phyloP scores from a whole-genome alignment of 2,888 invertebrate species.

The Prosopocoilus inquinatus region DNA sequence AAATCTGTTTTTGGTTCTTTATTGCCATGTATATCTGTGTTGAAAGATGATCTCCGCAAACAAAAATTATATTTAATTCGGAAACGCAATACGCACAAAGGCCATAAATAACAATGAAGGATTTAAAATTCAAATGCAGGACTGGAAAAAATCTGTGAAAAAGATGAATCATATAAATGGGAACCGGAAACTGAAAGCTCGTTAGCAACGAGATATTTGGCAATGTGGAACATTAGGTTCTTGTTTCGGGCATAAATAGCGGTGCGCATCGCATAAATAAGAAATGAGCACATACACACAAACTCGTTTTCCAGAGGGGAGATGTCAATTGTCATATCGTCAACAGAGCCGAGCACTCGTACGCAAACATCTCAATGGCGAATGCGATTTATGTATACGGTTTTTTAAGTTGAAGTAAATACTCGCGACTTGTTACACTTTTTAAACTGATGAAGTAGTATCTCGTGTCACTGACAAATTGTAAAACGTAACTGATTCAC shows the following conservation, averaged over 20 bases:
- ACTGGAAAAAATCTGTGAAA: background rate
- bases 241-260: slow-evolving; percentile 16
- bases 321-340: slow-evolving; percentile 23
- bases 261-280: slow-evolving; percentile 5
- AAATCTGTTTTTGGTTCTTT: too few relatives aligned
- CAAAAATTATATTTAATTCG: too few relatives aligned
- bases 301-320: slow-evolving; percentile 21
- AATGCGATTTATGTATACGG: slow-evolving; percentile 24
- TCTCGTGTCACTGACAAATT: too few relatives aligned
- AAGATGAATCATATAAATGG: slow-evolving; percentile 9
- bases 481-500: too few relatives aligned
- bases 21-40: too few relatives aligned
- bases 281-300: slow-evolving; percentile 8
- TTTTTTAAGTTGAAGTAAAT: too few relatives aligned
- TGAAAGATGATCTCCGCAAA: too few relatives aligned
- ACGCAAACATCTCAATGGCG: slow-evolving; percentile 25
- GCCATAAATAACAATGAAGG: too few relatives aligned
- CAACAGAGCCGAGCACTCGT: slow-evolving; percentile 19
- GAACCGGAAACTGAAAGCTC: slow-evolving; percentile 28
- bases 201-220: slow-evolving; percentile 29
- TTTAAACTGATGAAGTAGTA: too few relatives aligned
- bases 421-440: too few relatives aligned
- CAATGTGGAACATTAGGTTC: slow-evolving; percentile 20
- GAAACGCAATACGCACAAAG: too few relatives aligned
- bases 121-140: background rate